These are phyloP conservation scores for Ornithorhynchus anatinus DNA, from an alignment of 2,113 vertebrate genomes.

Conservation along the genomic window DNA sequence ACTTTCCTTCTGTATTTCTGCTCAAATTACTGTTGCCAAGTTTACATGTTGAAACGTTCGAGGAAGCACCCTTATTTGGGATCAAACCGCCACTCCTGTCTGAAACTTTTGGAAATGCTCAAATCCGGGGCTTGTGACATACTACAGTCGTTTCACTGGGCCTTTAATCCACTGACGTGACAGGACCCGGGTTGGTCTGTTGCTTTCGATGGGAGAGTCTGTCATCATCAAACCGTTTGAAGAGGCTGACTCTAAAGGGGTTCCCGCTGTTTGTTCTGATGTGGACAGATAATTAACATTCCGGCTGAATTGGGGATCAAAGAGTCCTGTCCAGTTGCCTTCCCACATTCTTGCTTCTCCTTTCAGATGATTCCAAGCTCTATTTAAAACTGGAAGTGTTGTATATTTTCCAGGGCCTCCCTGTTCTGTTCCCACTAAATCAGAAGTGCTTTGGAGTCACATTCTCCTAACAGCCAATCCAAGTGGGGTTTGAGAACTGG, in stretches of 20 bases:
- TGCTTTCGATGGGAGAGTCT: no score
- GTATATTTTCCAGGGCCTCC: constrained; percentile 60
- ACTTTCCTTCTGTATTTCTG: neutral
- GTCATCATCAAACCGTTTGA: no score
- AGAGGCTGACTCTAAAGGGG: constrained; percentile 9
- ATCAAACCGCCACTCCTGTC: neutral
- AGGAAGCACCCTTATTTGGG: neutral
- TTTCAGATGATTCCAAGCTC: constrained; percentile 69
- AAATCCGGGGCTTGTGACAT: neutral
- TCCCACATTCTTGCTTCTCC: constrained; percentile 57
- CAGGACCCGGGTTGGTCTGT: no score
- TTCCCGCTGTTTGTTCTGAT: constrained; percentile 32
- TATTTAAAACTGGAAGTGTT: constrained; percentile 61
- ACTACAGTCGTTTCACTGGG: neutral
- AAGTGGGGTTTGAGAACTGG: neutral
- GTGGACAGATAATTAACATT: constrained; percentile 65
- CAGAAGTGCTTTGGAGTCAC: constrained; percentile 5
- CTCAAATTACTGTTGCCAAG: neutral
- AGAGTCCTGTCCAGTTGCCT: constrained; percentile 41
- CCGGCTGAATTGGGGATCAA: constrained; percentile 62
- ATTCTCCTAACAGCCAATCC: constrained; percentile 20
- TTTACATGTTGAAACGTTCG: neutral
- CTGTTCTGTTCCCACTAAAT: constrained; percentile 68
- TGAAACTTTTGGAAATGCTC: neutral
- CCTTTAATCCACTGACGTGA: neutral